phyloP scores from a whole-genome alignment of 2,113 vertebrate genomes.

The Dendrocopos noguchii region DNA sequence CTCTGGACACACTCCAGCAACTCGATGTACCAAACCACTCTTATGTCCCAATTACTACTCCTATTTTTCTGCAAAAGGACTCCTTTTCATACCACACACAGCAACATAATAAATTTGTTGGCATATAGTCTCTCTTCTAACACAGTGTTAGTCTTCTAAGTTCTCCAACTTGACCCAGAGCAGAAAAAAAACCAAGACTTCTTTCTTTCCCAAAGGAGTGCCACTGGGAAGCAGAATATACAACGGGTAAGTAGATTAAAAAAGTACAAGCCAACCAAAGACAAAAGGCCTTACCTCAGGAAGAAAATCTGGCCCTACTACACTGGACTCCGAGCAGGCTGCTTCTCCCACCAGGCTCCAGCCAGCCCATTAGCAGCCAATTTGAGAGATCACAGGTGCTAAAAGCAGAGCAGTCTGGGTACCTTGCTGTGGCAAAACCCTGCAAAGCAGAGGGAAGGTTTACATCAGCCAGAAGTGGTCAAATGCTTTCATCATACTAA shows the following conservation, averaged over 20 bases:
- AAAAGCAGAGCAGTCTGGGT: not conserved
- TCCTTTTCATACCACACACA: not conserved
- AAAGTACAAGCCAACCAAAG: not conserved
- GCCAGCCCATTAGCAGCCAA: not conserved
- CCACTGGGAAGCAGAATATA: not conserved
- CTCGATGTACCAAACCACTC: not conserved
- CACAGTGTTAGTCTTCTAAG: not conserved
- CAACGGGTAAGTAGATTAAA: not conserved
- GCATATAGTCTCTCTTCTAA: not conserved
- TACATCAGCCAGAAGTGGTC: not conserved
- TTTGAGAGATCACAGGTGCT: constrained; percentile 1
- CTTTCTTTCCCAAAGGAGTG: not conserved
- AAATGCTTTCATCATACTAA: not conserved
- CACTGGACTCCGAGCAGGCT: not conserved
- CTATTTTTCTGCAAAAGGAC: not conserved
- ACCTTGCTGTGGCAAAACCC: not conserved
- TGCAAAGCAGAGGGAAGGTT: not conserved
- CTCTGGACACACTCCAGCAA: too few species aligned
- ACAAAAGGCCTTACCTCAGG: not conserved
- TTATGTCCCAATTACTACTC: not conserved
- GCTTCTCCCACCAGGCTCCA: not conserved
- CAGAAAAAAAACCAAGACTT: not conserved
- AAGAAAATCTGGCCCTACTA: accelerated
- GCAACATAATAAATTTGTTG: not conserved
- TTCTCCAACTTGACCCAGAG: not conserved